These are phyloP conservation scores for Arion vulgaris DNA, from an alignment of 1,140 invertebrate genomes.

Conservation along the genomic window DNA sequence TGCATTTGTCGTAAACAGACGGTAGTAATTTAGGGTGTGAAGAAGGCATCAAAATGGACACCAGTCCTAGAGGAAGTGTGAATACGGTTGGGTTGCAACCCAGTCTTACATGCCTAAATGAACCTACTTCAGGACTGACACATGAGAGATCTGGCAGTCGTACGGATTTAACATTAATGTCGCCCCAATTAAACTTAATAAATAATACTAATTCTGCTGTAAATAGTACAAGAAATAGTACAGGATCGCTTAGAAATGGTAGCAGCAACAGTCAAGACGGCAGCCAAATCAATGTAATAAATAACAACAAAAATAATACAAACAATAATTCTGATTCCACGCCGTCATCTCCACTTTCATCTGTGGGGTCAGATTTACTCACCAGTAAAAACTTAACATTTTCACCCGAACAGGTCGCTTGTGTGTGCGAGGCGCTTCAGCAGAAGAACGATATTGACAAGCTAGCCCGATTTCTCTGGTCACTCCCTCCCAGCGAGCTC, in stretches of 20 bases:
- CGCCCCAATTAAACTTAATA: not conserved
- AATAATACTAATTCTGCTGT: not conserved
- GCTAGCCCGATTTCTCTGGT: constrained; percentile 96
- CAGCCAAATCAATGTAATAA: constrained; percentile 4
- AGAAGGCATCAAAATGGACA: not conserved
- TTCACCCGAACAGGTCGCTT: constrained; percentile 97
- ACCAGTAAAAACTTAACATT: constrained; percentile 68
- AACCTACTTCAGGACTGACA: not conserved
- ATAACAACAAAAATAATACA: constrained; percentile 29
- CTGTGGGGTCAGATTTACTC: constrained; percentile 51
- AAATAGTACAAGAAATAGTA: not conserved
- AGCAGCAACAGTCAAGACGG: not conserved
- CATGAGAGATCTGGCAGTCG: not conserved
- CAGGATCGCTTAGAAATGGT: not conserved
- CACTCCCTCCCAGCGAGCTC: constrained; percentile 93
- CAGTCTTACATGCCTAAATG: not conserved
- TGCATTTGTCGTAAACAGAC: too few species aligned
- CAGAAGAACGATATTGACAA: constrained; percentile 94
- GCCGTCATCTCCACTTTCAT: constrained; percentile 36
- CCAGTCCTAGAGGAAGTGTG: not conserved
- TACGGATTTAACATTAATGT: not conserved
- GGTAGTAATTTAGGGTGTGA: too few species aligned
- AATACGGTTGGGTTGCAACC: not conserved
- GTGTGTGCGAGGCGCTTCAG: constrained; percentile 97
- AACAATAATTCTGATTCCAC: constrained; percentile 13